Evolutionary conservation across 2,888 invertebrate species (phyloP), one percentile per base, ranked within the genome.

Genomic region (Caenorhabditis angaria): DNA sequence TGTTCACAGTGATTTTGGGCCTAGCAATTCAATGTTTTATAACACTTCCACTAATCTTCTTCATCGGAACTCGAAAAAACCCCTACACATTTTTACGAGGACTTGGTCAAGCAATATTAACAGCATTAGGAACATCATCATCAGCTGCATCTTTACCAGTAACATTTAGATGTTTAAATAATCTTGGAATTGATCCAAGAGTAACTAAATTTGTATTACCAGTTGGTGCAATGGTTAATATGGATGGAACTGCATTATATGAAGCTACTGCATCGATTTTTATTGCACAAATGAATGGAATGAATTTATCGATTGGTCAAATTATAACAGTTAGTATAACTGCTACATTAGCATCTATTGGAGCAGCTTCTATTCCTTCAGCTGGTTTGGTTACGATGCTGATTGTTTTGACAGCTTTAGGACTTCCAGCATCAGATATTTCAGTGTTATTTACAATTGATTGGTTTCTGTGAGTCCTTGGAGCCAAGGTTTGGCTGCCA

Each of bases 291-390:
- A 93, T 95, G 92, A 94, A 94, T 86, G 92, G 92, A 68, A 91
- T 94, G 84, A 89, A 90, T 18, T 89, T 95, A 75, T 92, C 92
- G 22, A 91, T 93, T 73, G 94, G 94, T 1, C 93, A 94, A 87
- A 91, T 94, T 24, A 91, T 94, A 63, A 94, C 94, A 4, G 92
- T 74, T 88, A 95, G 95, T 89, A 93, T 94, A 83, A 96, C 96
- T 6, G 95, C 97, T 25, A 97, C 97, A 0, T 93, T 95, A 63
- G 97, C 97, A 0, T 95, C 95, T 83, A 95, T 97, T 87, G 97
- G 97, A 70, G 97, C 97, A 22, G 96, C 97, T 12, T 95, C 96
- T 56, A 94, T 97, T 28, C 88, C 88, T 2, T 81, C 82, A 0
- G 88, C 88, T 18, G 88, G 87, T 12, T 66, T 87, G 2, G 80